Percentiles rank a stretch among this genome's conserved stretches.
phyloP scores from a whole-genome alignment of 1,140 invertebrate species.

The Venustaconcha ellipsiformis region DNA sequence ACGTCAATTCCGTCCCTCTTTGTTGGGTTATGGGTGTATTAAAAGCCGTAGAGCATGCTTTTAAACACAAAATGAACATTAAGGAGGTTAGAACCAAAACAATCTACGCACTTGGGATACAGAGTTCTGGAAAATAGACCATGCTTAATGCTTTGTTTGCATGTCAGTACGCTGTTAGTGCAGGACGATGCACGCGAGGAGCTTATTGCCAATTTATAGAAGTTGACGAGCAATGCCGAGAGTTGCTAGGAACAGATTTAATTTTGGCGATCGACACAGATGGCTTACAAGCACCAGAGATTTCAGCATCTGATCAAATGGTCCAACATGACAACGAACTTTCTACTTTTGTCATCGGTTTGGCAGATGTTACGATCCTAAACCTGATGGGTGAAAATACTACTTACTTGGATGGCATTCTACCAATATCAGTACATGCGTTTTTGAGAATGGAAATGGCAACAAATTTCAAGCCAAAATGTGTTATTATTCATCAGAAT shows the following conservation, averaged over 20 bases:
- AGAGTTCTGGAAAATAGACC: conserved; percentile 27
- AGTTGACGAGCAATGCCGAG: background rate
- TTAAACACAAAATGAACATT: too few species aligned
- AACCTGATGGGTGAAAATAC: conserved; percentile 15
- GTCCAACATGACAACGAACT: conserved; percentile 15
- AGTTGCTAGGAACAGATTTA: background rate
- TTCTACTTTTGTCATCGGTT: conserved; percentile 19
- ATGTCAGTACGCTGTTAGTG: conserved; percentile 1
- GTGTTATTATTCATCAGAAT: conserved; percentile 21
- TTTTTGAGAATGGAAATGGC: conserved; percentile 6
- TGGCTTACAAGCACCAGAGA: conserved; percentile 4
- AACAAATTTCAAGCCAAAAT: conserved; percentile 3
- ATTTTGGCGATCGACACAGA: conserved; percentile 18
- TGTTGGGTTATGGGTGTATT: too few species aligned
- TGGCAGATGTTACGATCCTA: conserved; percentile 16
- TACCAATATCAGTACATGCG: conserved; percentile 14
- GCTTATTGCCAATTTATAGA: conserved; percentile 4
- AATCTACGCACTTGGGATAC: conserved; percentile 6
- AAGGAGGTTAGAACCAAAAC: too few species aligned
- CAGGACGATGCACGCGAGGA: conserved; percentile 13
- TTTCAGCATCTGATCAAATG: background rate
- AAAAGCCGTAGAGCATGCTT: too few species aligned
- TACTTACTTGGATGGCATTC: conserved; percentile 5
- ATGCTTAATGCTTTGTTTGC: conserved; percentile 17
- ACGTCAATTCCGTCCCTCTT: too few species aligned